Evolutionary conservation across 2,888 invertebrate species (phyloP).

Genomic region (Sycophila texana): DNA sequence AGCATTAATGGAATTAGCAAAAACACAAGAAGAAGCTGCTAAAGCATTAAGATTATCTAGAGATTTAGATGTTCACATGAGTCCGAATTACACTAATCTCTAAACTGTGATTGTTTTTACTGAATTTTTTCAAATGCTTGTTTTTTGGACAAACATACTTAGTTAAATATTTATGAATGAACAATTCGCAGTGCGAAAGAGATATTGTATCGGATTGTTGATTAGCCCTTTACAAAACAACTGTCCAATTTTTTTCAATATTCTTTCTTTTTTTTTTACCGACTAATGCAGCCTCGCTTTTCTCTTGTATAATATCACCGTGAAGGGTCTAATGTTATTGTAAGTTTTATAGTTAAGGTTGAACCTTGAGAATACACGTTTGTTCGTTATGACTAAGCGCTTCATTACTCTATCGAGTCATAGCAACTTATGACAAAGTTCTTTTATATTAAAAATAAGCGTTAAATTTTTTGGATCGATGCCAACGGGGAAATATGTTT

Average conservation of each 20-base stretch:
- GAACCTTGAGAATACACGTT: conserved; percentile 54
- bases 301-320: conserved; percentile 39
- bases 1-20: conserved; percentile 80
- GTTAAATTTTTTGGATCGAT: conserved; percentile 45
- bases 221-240: conserved; percentile 46
- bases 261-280: conserved; percentile 44
- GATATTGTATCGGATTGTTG: conserved; percentile 54
- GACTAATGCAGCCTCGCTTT: conserved; percentile 35
- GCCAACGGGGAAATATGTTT: conserved; percentile 46
- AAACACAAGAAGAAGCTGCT: conserved; percentile 69
- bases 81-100: conserved; percentile 68
- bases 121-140: conserved; percentile 45
- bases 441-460: conserved; percentile 51
- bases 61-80: conserved; percentile 61
- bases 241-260: conserved; percentile 22
- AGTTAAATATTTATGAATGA: conserved; percentile 56
- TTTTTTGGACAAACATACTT: conserved; percentile 49
- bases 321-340: conserved; percentile 53
- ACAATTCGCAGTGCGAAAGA: conserved; percentile 55
- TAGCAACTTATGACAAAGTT: conserved; percentile 42
- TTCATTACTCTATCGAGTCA: conserved; percentile 45
- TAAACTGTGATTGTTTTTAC: conserved; percentile 71
- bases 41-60: conserved; percentile 60
- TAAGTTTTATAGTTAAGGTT: conserved; percentile 55
- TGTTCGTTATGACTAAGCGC: conserved; percentile 44